A percentile compares a stretch with the other conserved stretches of the same genome.
phyloP scores from a whole-genome alignment of 2,888 invertebrate genomes.

The Drosophila mayaguana region DNA sequence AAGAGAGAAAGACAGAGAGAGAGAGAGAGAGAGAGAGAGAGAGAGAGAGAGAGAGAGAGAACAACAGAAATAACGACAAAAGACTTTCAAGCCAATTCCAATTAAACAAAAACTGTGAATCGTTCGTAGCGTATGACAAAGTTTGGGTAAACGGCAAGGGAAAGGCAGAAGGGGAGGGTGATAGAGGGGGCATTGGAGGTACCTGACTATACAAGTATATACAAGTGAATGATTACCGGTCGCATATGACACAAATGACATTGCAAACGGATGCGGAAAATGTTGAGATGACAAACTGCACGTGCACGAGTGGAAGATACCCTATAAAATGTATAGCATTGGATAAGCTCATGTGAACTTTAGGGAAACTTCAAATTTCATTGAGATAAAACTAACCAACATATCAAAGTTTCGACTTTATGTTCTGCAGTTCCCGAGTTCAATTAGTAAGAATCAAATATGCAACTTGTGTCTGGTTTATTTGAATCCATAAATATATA shows the following conservation, averaged over 20 bases:
- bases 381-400: neutral
- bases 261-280: conserved; percentile 79
- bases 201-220: conserved; percentile 26
- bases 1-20: neutral
- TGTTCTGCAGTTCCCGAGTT: neutral
- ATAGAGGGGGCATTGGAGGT: too few species aligned
- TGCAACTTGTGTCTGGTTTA: too few species aligned
- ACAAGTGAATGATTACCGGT: conserved; percentile 66
- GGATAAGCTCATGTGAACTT: too few species aligned
- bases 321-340: neutral
- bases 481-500: neutral
- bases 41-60: neutral
- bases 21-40: neutral
- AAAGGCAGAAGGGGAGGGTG: neutral
- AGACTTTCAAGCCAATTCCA: conserved; percentile 62
- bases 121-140: conserved; percentile 32
- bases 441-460: too few species aligned
- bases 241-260: conserved; percentile 73
- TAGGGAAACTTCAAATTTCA: too few species aligned
- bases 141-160: neutral
- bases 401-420: neutral
- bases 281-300: conserved; percentile 21
- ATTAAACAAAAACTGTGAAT: conserved; percentile 56
- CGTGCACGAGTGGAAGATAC: conserved; percentile 9
- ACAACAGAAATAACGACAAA: conserved; percentile 41